Evolutionary conservation across 2,113 vertebrate genomes (phyloP).

Genomic region (Oenanthe oenanthe): DNA sequence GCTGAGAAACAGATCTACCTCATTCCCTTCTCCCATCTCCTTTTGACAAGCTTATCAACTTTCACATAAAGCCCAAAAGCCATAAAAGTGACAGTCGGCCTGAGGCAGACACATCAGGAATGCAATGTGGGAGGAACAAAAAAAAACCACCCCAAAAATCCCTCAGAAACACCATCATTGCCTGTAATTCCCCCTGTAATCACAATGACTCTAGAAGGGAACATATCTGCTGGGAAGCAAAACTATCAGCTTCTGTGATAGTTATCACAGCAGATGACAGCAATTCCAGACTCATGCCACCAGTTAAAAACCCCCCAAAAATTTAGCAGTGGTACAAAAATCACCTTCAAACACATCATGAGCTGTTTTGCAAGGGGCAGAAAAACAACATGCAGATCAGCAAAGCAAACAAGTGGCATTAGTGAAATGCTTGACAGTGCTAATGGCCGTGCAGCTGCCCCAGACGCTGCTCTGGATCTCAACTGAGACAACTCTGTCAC

Average conservation of each 20-base stretch:
- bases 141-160: background rate
- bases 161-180: background rate
- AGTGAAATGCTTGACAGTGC: fast-evolving
- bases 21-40: background rate
- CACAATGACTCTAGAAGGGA: background rate
- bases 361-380: background rate
- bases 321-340: background rate
- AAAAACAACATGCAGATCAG: background rate
- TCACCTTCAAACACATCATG: background rate
- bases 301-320: background rate
- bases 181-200: background rate
- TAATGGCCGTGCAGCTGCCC: background rate
- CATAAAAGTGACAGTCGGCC: background rate
- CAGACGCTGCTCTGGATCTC: background rate
- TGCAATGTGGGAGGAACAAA: background rate
- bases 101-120: background rate
- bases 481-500: background rate
- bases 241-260: background rate
- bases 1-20: background rate
- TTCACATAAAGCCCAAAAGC: background rate
- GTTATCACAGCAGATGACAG: background rate
- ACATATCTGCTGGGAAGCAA: background rate
- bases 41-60: slow-evolving; percentile 2
- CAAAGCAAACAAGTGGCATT: background rate
- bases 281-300: background rate